Conservation (phyloP, 2,797 vertebrate genomes). For the Channallabes apus region DNA sequence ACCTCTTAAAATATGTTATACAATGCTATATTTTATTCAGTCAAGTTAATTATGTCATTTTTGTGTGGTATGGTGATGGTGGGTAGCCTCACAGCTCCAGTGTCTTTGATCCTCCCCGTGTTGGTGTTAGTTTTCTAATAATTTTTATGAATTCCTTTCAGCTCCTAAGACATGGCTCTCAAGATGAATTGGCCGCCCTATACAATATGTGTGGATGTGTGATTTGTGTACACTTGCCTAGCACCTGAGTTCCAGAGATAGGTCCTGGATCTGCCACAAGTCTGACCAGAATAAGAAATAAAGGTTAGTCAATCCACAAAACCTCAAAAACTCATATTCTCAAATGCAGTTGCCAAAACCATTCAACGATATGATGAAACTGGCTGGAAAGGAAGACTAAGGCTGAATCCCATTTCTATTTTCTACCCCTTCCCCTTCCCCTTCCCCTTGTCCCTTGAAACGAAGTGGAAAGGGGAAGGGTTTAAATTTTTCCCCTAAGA, state of each 20-base stretch:
- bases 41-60: background rate
- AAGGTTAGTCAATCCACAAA: no score
- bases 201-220: background rate
- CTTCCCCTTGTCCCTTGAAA: no score
- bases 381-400: no score
- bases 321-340: no score
- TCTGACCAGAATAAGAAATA: background rate
- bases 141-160: background rate
- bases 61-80: background rate
- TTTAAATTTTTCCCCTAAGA: no score
- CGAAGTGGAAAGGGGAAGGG: no score
- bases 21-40: background rate
- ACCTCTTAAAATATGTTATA: background rate
- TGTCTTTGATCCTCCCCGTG: background rate
- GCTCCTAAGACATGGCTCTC: background rate
- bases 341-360: no score
- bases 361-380: no score
- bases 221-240: background rate
- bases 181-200: background rate
- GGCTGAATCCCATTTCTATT: no score
- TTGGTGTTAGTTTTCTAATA: background rate
- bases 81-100: background rate
- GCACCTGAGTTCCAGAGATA: background rate
- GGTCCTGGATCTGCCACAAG: background rate
- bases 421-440: no score